Base-by-base conservation (phyloP, 2,113 vertebrate genomes). In the Eidolon helvum region DNA sequence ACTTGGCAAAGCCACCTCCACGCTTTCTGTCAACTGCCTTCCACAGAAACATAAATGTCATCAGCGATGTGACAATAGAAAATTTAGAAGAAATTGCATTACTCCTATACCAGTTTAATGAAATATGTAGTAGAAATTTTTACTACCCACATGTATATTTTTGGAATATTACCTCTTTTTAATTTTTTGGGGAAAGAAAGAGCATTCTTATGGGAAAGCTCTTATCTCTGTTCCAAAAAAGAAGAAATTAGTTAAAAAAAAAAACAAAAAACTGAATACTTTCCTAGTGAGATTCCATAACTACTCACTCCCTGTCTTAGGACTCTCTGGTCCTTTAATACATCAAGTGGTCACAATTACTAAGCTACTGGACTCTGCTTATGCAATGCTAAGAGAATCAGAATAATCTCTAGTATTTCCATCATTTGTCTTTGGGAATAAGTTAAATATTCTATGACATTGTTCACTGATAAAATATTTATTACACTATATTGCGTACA, bases 1-100 rank as follows among this genome's bases (percentile, higher is more conserved):
- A 65, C 71, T 82, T 35, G 74, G 50, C 50, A 35, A 61, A 96
- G 57, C 38, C 72, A 43, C 90, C 55, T 10, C 12, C 86, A 75
- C 78, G 69, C 88, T 98, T 96, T 97, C 77, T 72, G 96, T 92
- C 91, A 97, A 95, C 87, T 83, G 93, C 38, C 94, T 84, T 84
- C 88, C 65, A 59, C 63, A 96, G 90, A 96, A 96, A 93, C 19
- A 11, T 4, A 87, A 89, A 77, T 75, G 55, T 43, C 86, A 48
- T 91, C 63, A 71, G 75, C 97, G 80, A 91, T 72, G 88, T 91
- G 83, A 74, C 33, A 82, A 53, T n/a, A 18, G 35, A 63, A 94
- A 93, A 30, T 11, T 69, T 5, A 15, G 53, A 28, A 77, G 77
- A n/a, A 65, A 57, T 22, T 45, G 6, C 59, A 28, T 69, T 69